Evolutionary conservation across 2,797 vertebrate species (phyloP).

Genomic region (Gila robusta): DNA sequence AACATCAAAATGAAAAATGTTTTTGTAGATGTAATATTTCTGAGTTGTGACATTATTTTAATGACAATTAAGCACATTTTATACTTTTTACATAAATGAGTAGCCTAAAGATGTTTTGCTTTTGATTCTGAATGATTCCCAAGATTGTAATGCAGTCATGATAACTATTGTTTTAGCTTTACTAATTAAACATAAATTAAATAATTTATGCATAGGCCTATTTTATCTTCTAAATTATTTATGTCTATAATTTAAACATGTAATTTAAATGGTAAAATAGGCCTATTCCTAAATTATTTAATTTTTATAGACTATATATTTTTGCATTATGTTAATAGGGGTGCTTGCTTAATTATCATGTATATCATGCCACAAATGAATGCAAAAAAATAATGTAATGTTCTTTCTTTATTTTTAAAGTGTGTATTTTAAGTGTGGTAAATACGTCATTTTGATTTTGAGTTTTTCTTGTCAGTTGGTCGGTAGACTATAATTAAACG

Average conservation of each 20-base stretch:
- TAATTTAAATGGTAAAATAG: too few species aligned
- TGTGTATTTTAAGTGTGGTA: too few species aligned
- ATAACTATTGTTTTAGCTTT: not conserved
- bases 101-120: not conserved
- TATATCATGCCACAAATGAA: not conserved
- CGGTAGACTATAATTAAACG: slow-evolving; percentile 8
- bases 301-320: not conserved
- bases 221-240: not conserved
- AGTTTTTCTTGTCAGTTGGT: not conserved
- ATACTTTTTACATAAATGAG: not conserved
- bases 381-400: not conserved
- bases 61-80: not conserved
- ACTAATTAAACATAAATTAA: not conserved
- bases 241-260: not conserved
- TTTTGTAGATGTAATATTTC: not conserved
- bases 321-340: not conserved
- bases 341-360: not conserved
- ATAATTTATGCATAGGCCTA: not conserved
- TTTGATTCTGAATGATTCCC: not conserved
- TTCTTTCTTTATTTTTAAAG: not conserved
- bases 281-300: too few species aligned
- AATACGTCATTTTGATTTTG: slow-evolving; percentile 2
- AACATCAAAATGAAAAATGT: not conserved
- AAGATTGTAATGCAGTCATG: not conserved
- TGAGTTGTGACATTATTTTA: not conserved